phyloP scores from a whole-genome alignment of 2,113 vertebrate species.

The Galemys pyrenaicus region DNA sequence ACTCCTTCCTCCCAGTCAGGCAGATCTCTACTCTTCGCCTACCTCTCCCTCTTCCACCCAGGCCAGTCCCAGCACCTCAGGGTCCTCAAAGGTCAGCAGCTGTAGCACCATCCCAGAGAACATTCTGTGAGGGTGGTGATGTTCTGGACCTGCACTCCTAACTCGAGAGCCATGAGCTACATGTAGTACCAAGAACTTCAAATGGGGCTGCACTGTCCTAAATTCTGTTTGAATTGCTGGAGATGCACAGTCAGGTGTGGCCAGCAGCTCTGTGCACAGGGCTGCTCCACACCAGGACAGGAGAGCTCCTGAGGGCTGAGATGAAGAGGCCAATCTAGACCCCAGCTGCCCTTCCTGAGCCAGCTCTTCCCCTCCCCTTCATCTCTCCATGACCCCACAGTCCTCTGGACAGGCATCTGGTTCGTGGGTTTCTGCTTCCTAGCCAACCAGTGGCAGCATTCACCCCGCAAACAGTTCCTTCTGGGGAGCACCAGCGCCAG shows the following conservation, averaged over 20 bases:
- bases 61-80: neutral
- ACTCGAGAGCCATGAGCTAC: accelerated
- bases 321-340: neutral
- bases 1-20: neutral
- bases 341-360: neutral
- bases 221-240: neutral
- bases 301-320: no score
- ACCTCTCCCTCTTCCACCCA: neutral
- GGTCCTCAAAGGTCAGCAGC: neutral
- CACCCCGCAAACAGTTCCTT: constrained; percentile 45
- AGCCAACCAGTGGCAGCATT: constrained; percentile 78
- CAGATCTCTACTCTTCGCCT: neutral
- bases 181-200: neutral
- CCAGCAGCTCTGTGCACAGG: accelerated
- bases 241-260: neutral
- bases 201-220: neutral
- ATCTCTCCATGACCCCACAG: constrained; percentile 47
- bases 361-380: neutral
- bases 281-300: neutral
- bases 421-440: constrained; percentile 82
- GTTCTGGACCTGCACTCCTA: neutral
- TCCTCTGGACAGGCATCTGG: constrained; percentile 78
- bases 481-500: constrained; percentile 73
- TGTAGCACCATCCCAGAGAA: neutral
- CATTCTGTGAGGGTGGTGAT: neutral